Percentiles rank a stretch among this genome's conserved stretches.
Evolutionary conservation across 2,888 invertebrate species (phyloP).

Genomic region (Pachycephus smyrnensis): DNA sequence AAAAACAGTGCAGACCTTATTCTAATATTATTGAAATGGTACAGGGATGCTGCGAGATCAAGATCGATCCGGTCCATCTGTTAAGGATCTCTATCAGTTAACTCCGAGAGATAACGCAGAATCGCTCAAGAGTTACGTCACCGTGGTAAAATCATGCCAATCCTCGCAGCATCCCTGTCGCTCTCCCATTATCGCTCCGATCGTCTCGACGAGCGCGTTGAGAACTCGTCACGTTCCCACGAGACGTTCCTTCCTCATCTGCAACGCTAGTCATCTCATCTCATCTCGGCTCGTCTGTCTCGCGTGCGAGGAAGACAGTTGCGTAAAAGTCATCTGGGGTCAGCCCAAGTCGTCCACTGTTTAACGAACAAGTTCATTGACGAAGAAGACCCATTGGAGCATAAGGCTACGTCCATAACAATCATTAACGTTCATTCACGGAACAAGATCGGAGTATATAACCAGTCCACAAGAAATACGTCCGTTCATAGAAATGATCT

Average conservation of each 20-base stretch:
- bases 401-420: not conserved
- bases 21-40: not conserved
- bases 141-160: conserved; percentile 32
- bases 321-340: not conserved
- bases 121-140: conserved; percentile 37
- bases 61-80: not conserved
- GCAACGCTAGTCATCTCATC: not conserved
- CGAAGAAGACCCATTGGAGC: not conserved
- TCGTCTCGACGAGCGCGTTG: not conserved
- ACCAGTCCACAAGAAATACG: not conserved
- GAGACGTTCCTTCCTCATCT: not conserved
- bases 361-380: not conserved
- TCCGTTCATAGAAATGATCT: not conserved
- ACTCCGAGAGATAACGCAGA: not conserved
- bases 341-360: not conserved
- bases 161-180: conserved; percentile 3
- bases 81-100: not conserved
- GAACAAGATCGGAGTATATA: not conserved
- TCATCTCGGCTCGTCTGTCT: not conserved
- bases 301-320: not conserved
- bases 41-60: not conserved
- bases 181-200: not conserved
- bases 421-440: not conserved
- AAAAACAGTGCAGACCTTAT: too few species aligned
- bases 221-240: not conserved